Conservation (phyloP, 1,140 invertebrate genomes). For the Macrocentrus cingulum region DNA sequence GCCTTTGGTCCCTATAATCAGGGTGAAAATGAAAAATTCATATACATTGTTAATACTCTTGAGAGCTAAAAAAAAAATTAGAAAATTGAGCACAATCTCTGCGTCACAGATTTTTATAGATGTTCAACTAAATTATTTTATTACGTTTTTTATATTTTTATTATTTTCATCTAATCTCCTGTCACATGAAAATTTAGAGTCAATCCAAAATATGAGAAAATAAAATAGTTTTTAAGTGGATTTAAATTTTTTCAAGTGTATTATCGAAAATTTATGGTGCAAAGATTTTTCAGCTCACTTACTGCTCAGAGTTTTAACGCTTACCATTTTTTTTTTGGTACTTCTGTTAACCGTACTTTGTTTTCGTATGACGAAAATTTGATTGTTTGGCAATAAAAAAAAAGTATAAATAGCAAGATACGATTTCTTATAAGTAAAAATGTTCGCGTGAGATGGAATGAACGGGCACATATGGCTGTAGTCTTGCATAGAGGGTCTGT, state of each 20-base stretch:
- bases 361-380: not conserved
- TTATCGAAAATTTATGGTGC: slow-evolving; percentile 8
- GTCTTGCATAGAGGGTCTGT: slow-evolving; percentile 19
- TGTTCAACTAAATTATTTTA: too few species aligned
- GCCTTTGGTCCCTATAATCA: not conserved
- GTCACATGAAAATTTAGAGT: not conserved
- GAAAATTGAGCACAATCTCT: too few species aligned
- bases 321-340: not conserved
- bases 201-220: not conserved
- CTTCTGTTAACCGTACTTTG: not conserved
- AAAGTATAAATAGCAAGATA: not conserved
- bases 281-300: too few species aligned
- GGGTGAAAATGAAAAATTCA: slow-evolving; percentile 4
- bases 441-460: not conserved
- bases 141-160: too few species aligned
- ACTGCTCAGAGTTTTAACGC: too few species aligned
- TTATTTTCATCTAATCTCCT: too few species aligned
- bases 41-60: too few species aligned
- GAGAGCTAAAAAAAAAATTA: too few species aligned
- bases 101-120: too few species aligned
- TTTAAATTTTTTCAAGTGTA: not conserved
- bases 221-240: not conserved
- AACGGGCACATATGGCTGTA: slow-evolving; percentile 14
- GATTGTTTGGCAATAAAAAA: not conserved
- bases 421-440: slow-evolving; percentile 5